Evolutionary conservation across 2,888 invertebrate species (phyloP).

Genomic region (Agonopterix arenella): DNA sequence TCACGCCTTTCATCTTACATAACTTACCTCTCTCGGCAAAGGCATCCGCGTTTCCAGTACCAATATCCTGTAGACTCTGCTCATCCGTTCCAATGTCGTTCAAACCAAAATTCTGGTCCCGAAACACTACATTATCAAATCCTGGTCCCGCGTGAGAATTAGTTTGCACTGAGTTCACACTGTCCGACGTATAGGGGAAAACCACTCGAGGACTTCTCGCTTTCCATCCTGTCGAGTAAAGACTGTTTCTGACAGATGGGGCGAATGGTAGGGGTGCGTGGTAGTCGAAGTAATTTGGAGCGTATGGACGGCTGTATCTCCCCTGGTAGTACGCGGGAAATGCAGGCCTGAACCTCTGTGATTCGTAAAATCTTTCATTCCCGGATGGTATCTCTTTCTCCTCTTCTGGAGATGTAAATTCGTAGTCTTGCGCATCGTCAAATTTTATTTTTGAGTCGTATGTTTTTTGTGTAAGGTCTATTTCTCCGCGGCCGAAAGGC

Average conservation of each 20-base stretch:
- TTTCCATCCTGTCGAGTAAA: slow-evolving; percentile 57
- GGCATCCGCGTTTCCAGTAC: slow-evolving; percentile 64
- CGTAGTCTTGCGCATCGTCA: slow-evolving; percentile 65
- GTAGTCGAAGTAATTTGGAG: slow-evolving; percentile 53
- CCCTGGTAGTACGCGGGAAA: slow-evolving; percentile 55
- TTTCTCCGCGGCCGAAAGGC: slow-evolving; percentile 55
- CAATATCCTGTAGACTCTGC: slow-evolving; percentile 79
- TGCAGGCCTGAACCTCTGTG: slow-evolving; percentile 38
- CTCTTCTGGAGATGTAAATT: slow-evolving; percentile 56
- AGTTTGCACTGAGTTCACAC: slow-evolving; percentile 54
- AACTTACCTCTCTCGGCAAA: slow-evolving; percentile 81
- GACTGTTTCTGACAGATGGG: slow-evolving; percentile 49
- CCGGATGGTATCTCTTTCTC: slow-evolving; percentile 40
- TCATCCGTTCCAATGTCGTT: slow-evolving; percentile 78
- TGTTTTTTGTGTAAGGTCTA: slow-evolving; percentile 52
- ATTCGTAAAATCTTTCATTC: slow-evolving; percentile 61
- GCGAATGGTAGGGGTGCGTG: slow-evolving; percentile 29
- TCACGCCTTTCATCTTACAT: neutral
- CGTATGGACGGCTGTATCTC: slow-evolving; percentile 51
- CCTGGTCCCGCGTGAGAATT: slow-evolving; percentile 57
- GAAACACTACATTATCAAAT: slow-evolving; percentile 68
- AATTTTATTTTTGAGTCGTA: slow-evolving; percentile 61
- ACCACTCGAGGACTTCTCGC: slow-evolving; percentile 67
- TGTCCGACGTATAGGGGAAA: slow-evolving; percentile 62
- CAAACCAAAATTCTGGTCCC: slow-evolving; percentile 78